Base-by-base conservation (phyloP, 2,797 vertebrate genomes). In the Pseudochaenichthys georgianus region DNA sequence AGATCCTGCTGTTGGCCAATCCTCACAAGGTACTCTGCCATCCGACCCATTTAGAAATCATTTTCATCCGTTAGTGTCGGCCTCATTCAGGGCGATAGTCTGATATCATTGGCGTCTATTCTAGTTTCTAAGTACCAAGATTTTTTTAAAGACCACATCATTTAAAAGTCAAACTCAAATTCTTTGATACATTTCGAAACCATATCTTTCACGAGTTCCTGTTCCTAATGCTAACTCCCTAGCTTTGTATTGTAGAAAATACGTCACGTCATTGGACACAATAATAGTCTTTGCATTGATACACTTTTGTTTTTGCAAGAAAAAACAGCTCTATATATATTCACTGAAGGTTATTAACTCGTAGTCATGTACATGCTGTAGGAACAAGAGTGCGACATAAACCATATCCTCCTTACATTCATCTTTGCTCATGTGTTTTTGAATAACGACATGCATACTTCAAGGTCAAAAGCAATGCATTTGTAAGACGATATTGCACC, bases 1-100 rank as follows among this genome's bases (percentile, higher is more conserved):
- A 99, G 90, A 96, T 99, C 82, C 92, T 99, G 87, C 95, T 99
- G 69, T 93, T 99, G 5, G 97, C 98, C 47, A 99, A 99, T 89
- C 98, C 97, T 81, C 96, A 97, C 88, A 98, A 98, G 97, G 98
- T 99, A 85, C n/a, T 7, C 1, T 31, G 8, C 7, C 70, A 46
- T 21, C 16, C 10, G 0, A 28, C 19, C 34, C 11, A 9, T 38
- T 38, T 38, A 6, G 6, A 38, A 38, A 38, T 38, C 34, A 1
- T 38, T 38, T 38, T 6, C 34, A 38, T 38, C 34, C 4, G 28
- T 28, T 5, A 28, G 28, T 28, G 28, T 28, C 4, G 28, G 28
- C 28, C 28, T 28, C 28, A 28, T 28, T 28, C 28, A 28, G 28
- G 28, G 28, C 28, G 4, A 28, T 28, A 28, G 28, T 28, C 28